Evolutionary conservation across 2,113 vertebrate species (phyloP).

Genomic region (Psittacula cyanocephala): DNA sequence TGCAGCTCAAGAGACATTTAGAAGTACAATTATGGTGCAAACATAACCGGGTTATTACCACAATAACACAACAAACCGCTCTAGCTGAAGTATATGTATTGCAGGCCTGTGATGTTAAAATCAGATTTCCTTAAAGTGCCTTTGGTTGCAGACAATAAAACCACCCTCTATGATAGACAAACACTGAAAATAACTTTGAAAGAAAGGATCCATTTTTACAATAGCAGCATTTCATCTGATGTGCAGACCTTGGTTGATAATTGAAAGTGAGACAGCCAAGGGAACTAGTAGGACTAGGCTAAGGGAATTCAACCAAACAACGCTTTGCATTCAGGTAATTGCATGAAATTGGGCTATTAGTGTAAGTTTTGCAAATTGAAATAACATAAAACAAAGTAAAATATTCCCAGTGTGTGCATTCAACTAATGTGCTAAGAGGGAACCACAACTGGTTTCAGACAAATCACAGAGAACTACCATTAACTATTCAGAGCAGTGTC

Average conservation of each 20-base stretch:
- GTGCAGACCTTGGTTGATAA: constrained; percentile 3
- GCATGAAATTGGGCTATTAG: constrained; percentile 50
- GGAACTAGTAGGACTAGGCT: neutral
- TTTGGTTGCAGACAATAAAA: constrained; percentile 11
- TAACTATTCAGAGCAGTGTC: neutral
- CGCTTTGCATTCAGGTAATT: constrained; percentile 59
- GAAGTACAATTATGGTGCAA: constrained; percentile 2
- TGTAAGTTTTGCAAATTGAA: constrained; percentile 32
- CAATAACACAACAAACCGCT: neutral
- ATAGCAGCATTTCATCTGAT: constrained; percentile 2
- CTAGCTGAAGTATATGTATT: neutral
- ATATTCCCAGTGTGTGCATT: constrained; percentile 36
- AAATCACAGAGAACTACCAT: neutral
- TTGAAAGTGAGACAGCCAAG: constrained; percentile 34
- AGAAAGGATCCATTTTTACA: constrained; percentile 7
- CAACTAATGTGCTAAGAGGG: neutral
- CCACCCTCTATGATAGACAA: neutral
- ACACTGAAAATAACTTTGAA: constrained; percentile 8
- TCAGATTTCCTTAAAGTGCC: neutral
- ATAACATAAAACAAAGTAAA: constrained; percentile 39
- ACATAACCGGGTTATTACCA: neutral
- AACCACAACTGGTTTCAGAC: neutral
- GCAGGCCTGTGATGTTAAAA: constrained; percentile 9
- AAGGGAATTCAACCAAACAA: constrained; percentile 28
- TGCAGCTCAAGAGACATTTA: neutral